Base-by-base conservation (phyloP, 92 coral and sea anemone genomes). In the Porites lobata region DNA sequence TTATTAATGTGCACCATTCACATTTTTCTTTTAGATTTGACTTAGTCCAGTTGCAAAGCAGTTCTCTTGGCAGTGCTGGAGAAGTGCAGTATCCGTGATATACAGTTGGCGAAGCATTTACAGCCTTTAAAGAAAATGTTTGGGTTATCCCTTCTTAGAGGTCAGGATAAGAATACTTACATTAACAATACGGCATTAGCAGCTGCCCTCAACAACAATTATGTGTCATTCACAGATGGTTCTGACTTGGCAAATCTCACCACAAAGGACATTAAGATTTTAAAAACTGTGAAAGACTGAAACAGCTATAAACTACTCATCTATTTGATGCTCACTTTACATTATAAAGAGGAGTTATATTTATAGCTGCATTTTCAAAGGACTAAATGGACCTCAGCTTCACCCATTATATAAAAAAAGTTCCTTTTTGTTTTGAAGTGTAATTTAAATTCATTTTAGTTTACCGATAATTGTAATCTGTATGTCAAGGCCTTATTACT, bases 221-320 rank as follows among this genome's bases (percentile, higher is more conserved):
- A 32, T 63, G 59, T 78, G 61, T 78, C 83, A 63, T 38, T 63
- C 61, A 78, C 15, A 78, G 83, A 78, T 13, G 83, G 22, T 63
- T 78, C 83, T 17, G 72, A 78, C 61, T 65, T 78, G 19, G 83
- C 83, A 78, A 78, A 78, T 19, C 83, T 78, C 57, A 78, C 72
- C 17, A 17, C 1, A 63, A 19, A 62, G 13, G 83, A 78, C 72
- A 78, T 62, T 78, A 22, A 62, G 58, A 78, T 78, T 62, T 63
- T 78, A 63, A 38, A 59, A 63, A 50, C 81, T 38, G 24, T 76
- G 29, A 21, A 59, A 77, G 79, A 75, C 79, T 50, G 78, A 74
- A 24, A 64, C 32, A 74, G 78, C 79, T 29, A 3, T 18, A 75
- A 52, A 53, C 79, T 75, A 20, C 26, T 75, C 22, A 67, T 7